Evolutionary conservation across 2,113 vertebrate genomes (phyloP), one percentile per base, ranked within the genome.

Genomic region (Falco punctatus): DNA sequence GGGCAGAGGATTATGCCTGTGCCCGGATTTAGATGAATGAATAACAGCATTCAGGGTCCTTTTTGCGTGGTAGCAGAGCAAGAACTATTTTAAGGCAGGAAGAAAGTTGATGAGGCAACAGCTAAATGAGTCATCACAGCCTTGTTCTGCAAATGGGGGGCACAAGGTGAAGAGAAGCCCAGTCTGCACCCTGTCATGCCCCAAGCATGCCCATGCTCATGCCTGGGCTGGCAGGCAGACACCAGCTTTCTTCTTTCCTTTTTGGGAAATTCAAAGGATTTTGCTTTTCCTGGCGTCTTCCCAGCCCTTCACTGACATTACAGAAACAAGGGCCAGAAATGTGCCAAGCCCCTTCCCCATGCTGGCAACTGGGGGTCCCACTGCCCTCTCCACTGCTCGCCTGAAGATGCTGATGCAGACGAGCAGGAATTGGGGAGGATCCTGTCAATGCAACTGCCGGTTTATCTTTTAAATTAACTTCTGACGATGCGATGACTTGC

Each of bases 181-280:
- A 12, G 65, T 40, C 42, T 4, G 26, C 51, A 52, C 51, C 51
- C 51, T 24, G 15, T 24, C 0, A 2, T 54, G 30, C 54, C 89
- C 71, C 0, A 0, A 5, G 24, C 0, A 4, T 0, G 10, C 22
- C 58, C 1, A 5, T 32, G 75, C 77, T 70, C 5, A 1, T 0
- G 2, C 20, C 3, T 4, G 46, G 64, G 75, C 83, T 65, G 61
- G 67, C 33, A 13, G 10, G 28, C 5, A 15, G 46, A 46, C 38
- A 3, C 70, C 65, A 32, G 8, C 28, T 74, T 73, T 13, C 67
- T 77, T 24, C 89, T 75, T 94, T 27, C 81, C 81, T 91, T 91
- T 89, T 69, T 69, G 87, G 94, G 93, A 91, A 92, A 75, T 85
- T 65, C 8, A 1, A 48, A 46, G 66, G 49, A 75, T 87, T 96